Evolutionary conservation across 1,140 invertebrate species (phyloP), one percentile per base, ranked within the genome.

Genomic region (Drosophila grimshawi): DNA sequence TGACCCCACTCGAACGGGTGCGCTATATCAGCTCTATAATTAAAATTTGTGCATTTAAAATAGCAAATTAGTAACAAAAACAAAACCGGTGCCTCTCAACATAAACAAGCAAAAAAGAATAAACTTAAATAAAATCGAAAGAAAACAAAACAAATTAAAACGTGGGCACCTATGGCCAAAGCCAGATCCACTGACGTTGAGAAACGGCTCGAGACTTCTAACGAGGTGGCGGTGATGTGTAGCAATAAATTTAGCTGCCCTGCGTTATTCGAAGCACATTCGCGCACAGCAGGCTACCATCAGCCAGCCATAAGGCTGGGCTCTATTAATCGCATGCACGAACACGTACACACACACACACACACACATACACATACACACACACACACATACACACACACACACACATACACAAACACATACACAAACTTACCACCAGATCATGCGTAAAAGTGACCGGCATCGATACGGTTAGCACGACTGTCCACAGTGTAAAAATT

Each of bases 401-500:
- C 19, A 19, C 19, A 19, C 19, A 19, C 19, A 19, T 1, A 19
- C 19, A 19, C 19, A 19, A 0, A 19, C 19, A 19, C 19, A 19
- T 1, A 19, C 19, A 19, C 19, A 19, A 19, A 90, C 92, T 92
- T 77, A 92, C 92, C 88, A 72, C 93, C 86, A 96, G 95, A 10
- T 96, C 96, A 88, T 97, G 97, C 60, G 96, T 95, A 39, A 96
- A 92, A 33, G 96, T 94, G 0, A 96, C 95, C 5, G 97, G 97
- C 11, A 95, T 94, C 2, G 96, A 96, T 19, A 94, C 94, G 32
- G 94, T 94, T 5, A 97, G 91, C 11, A 98, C 96, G 43, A 98
- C 94, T 1, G 95, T 93, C 98, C 98, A 99, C 8, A 95, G 94
- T 62, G 96, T 93, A 2, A 93, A 93, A 62, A 98, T 97, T 11